Conservation (phyloP, 2,888 invertebrate genomes). For the Asteroscopus sphinx region DNA sequence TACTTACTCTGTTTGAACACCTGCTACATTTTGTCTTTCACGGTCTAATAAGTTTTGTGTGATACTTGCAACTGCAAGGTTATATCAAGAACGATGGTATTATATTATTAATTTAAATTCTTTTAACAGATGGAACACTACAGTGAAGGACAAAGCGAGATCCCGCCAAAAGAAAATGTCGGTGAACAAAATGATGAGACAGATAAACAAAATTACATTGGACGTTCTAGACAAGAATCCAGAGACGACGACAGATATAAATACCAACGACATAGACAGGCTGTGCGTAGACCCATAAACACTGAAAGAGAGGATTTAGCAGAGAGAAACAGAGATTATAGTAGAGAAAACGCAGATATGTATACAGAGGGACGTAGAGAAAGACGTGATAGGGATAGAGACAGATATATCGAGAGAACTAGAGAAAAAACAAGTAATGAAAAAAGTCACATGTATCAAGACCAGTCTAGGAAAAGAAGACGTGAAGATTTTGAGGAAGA, state of each 20-base stretch:
- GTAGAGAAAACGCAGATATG: slow-evolving; percentile 19
- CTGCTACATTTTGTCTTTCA: slow-evolving; percentile 14
- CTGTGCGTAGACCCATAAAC: slow-evolving; percentile 27
- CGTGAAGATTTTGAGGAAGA: not conserved
- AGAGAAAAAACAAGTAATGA: slow-evolving; percentile 15
- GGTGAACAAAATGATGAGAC: slow-evolving; percentile 2
- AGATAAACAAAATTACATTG: slow-evolving; percentile 3
- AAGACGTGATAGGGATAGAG: slow-evolving; percentile 19
- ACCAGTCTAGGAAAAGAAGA: slow-evolving; percentile 30
- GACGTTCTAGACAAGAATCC: not conserved
- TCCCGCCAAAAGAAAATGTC: slow-evolving; percentile 5
- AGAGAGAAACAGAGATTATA: slow-evolving; percentile 14
- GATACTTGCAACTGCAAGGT: slow-evolving; percentile 5
- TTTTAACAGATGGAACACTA: slow-evolving; percentile 63
- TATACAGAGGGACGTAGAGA: slow-evolving; percentile 14
- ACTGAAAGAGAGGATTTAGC: slow-evolving; percentile 18
- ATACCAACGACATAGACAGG: slow-evolving; percentile 14
- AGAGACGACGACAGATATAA: slow-evolving; percentile 18
- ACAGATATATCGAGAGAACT: slow-evolving; percentile 14
- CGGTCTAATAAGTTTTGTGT: not conserved
- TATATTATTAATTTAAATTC: slow-evolving; percentile 13
- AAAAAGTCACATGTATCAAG: slow-evolving; percentile 1
- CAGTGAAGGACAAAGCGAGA: slow-evolving; percentile 33
- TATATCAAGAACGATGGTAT: not conserved
- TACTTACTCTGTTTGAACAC: slow-evolving; percentile 21